These are phyloP conservation scores for Kryptolebias ocellatus DNA, from an alignment of 2,797 vertebrate species.

Conservation along the genomic window DNA sequence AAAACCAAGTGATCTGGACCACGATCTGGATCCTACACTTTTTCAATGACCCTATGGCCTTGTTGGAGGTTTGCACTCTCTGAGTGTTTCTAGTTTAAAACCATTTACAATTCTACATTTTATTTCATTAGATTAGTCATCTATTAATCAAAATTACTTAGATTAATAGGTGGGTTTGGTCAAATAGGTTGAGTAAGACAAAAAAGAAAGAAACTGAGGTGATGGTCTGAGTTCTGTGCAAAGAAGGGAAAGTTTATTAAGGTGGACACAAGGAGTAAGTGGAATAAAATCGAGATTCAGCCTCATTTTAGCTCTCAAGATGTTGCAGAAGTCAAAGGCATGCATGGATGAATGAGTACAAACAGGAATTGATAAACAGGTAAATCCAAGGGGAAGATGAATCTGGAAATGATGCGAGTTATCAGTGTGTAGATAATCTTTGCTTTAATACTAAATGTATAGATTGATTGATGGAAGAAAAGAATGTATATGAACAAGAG, in stretches of 20 bases:
- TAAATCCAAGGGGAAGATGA: neutral
- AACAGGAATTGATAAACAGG: conserved; percentile 41
- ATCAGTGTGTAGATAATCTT: conserved; percentile 56
- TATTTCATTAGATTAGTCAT: too few relatives aligned
- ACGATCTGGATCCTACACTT: too few relatives aligned
- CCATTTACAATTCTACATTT: too few relatives aligned
- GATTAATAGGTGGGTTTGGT: too few relatives aligned
- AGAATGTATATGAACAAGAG: conserved; percentile 42
- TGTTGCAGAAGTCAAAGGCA: conserved; percentile 39
- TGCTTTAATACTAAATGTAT: conserved; percentile 15
- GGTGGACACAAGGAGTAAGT: neutral
- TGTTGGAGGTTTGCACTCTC: too few relatives aligned
- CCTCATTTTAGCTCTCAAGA: conserved; percentile 24
- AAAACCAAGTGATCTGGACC: too few relatives aligned
- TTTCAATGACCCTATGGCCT: too few relatives aligned
- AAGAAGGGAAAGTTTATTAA: conserved; percentile 14
- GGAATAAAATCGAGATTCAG: conserved; percentile 17
- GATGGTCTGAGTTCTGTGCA: conserved; percentile 5
- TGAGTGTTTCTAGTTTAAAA: too few relatives aligned
- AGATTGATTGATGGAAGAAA: conserved; percentile 42
- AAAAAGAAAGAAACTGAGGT: neutral
- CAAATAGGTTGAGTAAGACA: conserved; percentile 8
- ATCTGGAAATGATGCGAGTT: conserved; percentile 40
- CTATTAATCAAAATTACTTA: too few relatives aligned
- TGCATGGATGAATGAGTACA: conserved; percentile 24